A percentile compares a stretch with the other conserved stretches of the same genome.
phyloP scores from a whole-genome alignment of 2,113 vertebrate genomes.

The Cyanoderma ruficeps region DNA sequence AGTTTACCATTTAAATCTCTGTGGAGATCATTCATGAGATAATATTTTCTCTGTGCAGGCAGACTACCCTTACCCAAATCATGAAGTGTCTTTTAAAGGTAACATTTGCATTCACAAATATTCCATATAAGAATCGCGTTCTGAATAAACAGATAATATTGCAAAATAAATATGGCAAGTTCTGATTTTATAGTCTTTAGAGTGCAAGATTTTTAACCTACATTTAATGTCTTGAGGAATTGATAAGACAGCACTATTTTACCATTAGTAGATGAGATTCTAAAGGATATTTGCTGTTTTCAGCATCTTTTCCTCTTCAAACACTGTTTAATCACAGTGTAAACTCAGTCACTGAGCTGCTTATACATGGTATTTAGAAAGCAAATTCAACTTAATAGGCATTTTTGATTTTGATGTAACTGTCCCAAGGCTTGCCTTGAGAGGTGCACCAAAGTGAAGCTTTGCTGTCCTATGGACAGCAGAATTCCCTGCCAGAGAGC shows the following conservation, averaged over 20 bases:
- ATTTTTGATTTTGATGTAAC: background rate
- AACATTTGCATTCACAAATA: slow-evolving; percentile 2
- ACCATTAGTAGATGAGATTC: background rate
- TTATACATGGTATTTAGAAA: background rate
- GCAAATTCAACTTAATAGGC: background rate
- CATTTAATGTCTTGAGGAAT: background rate
- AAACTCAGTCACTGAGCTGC: background rate
- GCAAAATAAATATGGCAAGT: background rate
- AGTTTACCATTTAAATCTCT: background rate
- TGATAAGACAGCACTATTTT: background rate
- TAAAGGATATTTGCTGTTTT: background rate
- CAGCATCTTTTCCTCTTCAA: background rate
- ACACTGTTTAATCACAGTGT: background rate
- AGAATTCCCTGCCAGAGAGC: background rate
- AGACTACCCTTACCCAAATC: background rate
- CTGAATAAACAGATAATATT: background rate
- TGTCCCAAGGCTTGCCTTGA: background rate
- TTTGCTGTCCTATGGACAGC: background rate
- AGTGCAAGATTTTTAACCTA: background rate
- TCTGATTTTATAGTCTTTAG: background rate
- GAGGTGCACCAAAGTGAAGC: background rate
- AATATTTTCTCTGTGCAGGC: background rate
- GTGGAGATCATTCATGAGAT: background rate
- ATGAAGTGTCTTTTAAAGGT: background rate
- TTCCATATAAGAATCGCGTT: background rate